Percentiles rank a stretch among this genome's conserved stretches.
These are phyloP conservation scores for Pristionchus entomophagus DNA, from an alignment of 2,888 invertebrate species.

Conservation along the genomic window DNA sequence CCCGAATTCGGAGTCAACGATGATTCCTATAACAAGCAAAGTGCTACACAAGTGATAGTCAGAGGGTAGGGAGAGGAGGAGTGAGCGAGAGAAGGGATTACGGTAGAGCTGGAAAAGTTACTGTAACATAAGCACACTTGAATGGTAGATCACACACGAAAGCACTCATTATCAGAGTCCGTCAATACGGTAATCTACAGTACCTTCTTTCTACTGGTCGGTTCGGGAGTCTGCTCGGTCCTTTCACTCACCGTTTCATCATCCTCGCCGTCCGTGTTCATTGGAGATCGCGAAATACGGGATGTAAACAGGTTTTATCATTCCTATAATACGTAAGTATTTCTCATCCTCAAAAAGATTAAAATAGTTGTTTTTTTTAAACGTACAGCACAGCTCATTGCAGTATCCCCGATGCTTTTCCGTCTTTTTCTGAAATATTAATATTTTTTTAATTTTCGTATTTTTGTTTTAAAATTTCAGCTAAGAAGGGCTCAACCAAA, in stretches of 20 bases:
- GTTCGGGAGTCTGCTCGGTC: slow-evolving; percentile 9
- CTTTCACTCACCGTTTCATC: not conserved
- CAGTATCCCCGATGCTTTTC: not conserved
- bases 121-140: not conserved
- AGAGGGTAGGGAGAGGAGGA: not conserved
- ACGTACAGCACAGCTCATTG: not conserved
- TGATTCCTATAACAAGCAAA: not conserved
- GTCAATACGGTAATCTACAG: not conserved
- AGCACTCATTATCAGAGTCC: no score
- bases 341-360: no score
- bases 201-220: slow-evolving; percentile 17
- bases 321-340: not conserved
- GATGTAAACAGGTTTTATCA: not conserved
- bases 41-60: not conserved
- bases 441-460: no score
- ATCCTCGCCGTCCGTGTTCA: not conserved
- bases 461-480: no score
- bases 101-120: not conserved
- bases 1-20: not conserved
- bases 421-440: not conserved
- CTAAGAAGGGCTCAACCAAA: no score
- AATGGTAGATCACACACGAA: not conserved
- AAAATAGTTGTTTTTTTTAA: no score
- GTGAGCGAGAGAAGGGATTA: not conserved
- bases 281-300: not conserved